Base-by-base conservation (phyloP, 2,113 vertebrate genomes). In the Callospermophilus lateralis region DNA sequence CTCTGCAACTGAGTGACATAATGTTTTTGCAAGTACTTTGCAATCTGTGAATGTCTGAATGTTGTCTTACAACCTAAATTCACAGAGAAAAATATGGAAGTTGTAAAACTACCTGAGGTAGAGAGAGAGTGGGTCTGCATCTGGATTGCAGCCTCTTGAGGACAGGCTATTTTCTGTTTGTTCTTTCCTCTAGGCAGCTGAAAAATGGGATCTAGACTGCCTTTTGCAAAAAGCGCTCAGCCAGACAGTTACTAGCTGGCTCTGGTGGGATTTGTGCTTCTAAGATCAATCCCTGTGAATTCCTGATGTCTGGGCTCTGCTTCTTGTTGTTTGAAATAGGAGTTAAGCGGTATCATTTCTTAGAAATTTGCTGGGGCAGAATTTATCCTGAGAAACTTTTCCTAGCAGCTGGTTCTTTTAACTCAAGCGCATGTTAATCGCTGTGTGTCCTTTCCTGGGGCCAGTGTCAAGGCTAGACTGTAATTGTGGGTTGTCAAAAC, bases 1-100 rank as follows among this genome's bases (percentile, higher is more conserved):
- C 24, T 63, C 61, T 63, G 61, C 24, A 28, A 28, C 24, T 63
- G 61, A 63, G 24, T 63, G 61, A 48, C 42, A 10, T 32, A 16
- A 17, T 85, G 37, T 28, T 67, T 83, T 55, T 89, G 39, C 83
- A 89, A 89, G 39, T 70, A 4, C 78, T 80, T 87, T 88, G 63
- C 30, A 6, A 74, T 63, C 51, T 37, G 48, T 55, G 20, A 17
- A 9, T 34, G 3, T 78, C 45, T 78, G 79, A 32, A 0, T 61
- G 74, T 92, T 89, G 58, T 70, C 48, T 77, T 84, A 45, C 76
- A 93, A 80, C 28, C 51, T 79, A 51, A 0, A 80, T 90, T 73
- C 79, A 58, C 51, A 63, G 68, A 81, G 70, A 32, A 53, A 48
- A 65, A 53, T 42, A 19, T 58, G 65, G 79, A 1, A 45, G 17